Conservation (phyloP, 2,888 invertebrate genomes). For the Smittia sp. region DNA sequence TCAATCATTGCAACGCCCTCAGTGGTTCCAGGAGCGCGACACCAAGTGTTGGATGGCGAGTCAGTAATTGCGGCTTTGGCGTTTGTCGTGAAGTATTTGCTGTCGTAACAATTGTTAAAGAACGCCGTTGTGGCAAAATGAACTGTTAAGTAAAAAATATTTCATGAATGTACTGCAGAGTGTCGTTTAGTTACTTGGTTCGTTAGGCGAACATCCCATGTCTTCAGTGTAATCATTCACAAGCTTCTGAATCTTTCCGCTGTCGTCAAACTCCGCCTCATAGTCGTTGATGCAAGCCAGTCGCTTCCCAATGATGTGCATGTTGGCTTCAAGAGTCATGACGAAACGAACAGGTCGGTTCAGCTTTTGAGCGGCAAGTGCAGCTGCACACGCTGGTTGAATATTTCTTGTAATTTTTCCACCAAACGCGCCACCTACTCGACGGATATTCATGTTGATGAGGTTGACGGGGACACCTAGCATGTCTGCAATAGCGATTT, state of each 20-base stretch:
- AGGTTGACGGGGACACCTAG: constrained; percentile 59
- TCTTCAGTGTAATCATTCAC: constrained; percentile 58
- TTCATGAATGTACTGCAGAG: too few relatives aligned
- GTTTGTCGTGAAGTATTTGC: background rate
- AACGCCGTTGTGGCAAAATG: background rate
- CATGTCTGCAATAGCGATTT: constrained; percentile 57
- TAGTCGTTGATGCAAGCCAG: constrained; percentile 56
- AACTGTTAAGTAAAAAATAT: background rate
- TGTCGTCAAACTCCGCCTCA: constrained; percentile 61
- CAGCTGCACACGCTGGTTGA: constrained; percentile 61
- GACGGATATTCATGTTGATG: constrained; percentile 61
- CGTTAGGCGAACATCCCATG: constrained; percentile 56
- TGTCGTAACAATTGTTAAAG: constrained; percentile 27
- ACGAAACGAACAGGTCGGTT: constrained; percentile 64
- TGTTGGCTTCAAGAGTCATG: constrained; percentile 62
- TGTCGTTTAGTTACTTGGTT: constrained; percentile 47
- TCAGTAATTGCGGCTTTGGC: constrained; percentile 36
- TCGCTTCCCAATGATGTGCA: constrained; percentile 63
- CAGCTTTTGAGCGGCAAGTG: constrained; percentile 60
- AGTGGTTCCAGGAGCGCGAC: constrained; percentile 53
- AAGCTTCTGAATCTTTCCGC: constrained; percentile 65
- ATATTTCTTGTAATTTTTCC: constrained; percentile 62
- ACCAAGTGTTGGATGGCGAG: constrained; percentile 43
- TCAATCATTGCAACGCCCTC: constrained; percentile 62
- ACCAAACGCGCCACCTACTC: constrained; percentile 69